phyloP scores from a whole-genome alignment of 1,140 invertebrate genomes.

The Zaprionus camerounensis region DNA sequence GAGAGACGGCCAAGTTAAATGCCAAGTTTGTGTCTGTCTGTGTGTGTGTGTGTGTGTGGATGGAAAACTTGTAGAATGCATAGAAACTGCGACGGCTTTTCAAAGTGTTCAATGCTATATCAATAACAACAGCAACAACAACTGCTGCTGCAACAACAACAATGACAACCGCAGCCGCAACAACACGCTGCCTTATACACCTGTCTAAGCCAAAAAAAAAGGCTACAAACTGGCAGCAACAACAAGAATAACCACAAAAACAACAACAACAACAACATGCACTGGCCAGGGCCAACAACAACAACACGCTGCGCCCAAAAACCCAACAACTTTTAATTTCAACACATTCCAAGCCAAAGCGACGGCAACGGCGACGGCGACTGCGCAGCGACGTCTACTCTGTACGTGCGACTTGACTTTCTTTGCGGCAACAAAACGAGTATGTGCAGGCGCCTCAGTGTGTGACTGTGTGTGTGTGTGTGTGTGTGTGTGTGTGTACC shows the following conservation, averaged over 20 bases:
- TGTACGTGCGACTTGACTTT: slow-evolving; percentile 73
- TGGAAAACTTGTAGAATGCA: slow-evolving; percentile 81
- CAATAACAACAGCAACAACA: slow-evolving; percentile 59
- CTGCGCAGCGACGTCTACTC: slow-evolving; percentile 22
- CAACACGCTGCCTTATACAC: slow-evolving; percentile 59
- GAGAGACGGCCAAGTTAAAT: slow-evolving; percentile 52
- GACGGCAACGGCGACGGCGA: slow-evolving; percentile 11
- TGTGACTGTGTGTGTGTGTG: background rate
- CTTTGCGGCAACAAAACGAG: slow-evolving; percentile 56
- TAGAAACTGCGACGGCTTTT: slow-evolving; percentile 67
- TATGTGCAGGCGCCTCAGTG: slow-evolving; percentile 3
- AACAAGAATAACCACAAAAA: no score
- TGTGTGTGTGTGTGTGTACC: slow-evolving; percentile 36
- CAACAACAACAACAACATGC: slow-evolving; percentile 24
- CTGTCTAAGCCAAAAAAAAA: slow-evolving; percentile 66
- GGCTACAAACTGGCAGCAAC: slow-evolving; percentile 25
- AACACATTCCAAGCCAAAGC: slow-evolving; percentile 75
- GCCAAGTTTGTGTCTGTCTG: slow-evolving; percentile 55
- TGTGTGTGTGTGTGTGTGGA: slow-evolving; percentile 18
- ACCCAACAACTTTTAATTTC: slow-evolving; percentile 81
- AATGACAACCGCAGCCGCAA: slow-evolving; percentile 37
- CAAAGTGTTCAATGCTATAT: slow-evolving; percentile 81
- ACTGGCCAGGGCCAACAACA: slow-evolving; percentile 60
- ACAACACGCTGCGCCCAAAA: slow-evolving; percentile 70
- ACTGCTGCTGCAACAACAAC: slow-evolving; percentile 37